A percentile compares a stretch with the other conserved stretches of the same genome.
These are phyloP conservation scores for Ophiodon elongatus DNA, from an alignment of 2,113 vertebrate species.

Conservation along the genomic window DNA sequence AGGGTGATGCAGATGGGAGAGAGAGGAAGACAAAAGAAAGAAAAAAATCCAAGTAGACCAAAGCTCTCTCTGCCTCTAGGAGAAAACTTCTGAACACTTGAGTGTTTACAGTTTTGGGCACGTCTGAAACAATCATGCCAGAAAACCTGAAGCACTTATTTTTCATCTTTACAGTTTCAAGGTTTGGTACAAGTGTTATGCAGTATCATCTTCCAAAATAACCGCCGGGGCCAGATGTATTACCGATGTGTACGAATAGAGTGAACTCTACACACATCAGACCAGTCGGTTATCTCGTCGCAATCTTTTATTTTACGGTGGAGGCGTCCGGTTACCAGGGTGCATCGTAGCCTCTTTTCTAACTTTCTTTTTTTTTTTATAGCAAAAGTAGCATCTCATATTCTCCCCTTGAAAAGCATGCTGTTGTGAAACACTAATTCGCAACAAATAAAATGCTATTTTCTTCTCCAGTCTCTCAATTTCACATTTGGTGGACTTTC, in stretches of 20 bases:
- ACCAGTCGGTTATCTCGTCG: too few species aligned
- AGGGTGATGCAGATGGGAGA: background rate
- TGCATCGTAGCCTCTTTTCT: background rate
- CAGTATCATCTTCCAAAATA: background rate
- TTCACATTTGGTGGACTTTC: background rate
- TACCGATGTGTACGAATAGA: background rate
- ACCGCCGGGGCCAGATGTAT: background rate
- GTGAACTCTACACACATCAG: too few species aligned
- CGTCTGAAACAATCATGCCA: background rate
- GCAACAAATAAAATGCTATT: background rate
- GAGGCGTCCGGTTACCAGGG: too few species aligned
- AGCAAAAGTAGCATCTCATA: background rate
- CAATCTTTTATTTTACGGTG: too few species aligned
- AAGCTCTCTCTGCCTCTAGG: background rate
- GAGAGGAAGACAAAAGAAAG: constrained; percentile 1
- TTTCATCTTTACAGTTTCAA: background rate
- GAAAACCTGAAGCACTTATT: background rate
- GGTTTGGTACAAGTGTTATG: background rate
- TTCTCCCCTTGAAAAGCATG: background rate
- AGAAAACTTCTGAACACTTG: background rate
- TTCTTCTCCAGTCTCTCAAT: background rate
- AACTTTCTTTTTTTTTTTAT: too few species aligned
- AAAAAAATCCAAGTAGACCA: background rate
- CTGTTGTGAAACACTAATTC: background rate
- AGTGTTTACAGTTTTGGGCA: too few species aligned